Percentiles rank a stretch among this genome's conserved stretches.
phyloP scores from a whole-genome alignment of 2,888 invertebrate species.

The Creontiades dilutus region DNA sequence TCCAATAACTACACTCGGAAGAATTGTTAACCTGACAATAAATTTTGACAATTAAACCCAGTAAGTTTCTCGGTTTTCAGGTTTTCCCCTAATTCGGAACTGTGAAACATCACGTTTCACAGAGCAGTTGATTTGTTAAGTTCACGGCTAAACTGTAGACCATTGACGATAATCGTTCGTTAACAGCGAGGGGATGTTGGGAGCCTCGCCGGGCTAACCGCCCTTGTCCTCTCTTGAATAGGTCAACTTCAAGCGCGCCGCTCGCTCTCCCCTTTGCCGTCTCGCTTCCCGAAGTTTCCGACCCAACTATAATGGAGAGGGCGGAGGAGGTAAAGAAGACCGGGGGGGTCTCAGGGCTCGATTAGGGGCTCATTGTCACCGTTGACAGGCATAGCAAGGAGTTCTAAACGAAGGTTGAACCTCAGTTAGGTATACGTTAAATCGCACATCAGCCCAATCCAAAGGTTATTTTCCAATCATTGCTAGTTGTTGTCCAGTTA shows the following conservation, averaged over 20 bases:
- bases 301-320: constrained; percentile 20
- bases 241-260: constrained; percentile 38
- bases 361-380: constrained; percentile 28
- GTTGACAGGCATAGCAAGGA: neutral
- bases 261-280: neutral
- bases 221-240: constrained; percentile 34
- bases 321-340: neutral
- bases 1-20: too few species aligned
- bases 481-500: too few species aligned
- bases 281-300: constrained; percentile 11
- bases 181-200: neutral
- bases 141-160: neutral
- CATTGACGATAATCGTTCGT: constrained; percentile 5
- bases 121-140: neutral
- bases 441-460: too few species aligned
- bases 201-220: neutral
- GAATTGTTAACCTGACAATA: too few species aligned
- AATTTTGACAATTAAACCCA: too few species aligned
- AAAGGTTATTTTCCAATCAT: too few species aligned
- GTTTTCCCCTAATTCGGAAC: too few species aligned
- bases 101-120: too few species aligned
- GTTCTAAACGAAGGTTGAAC: too few species aligned
- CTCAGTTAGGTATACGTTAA: too few species aligned
- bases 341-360: constrained; percentile 1
- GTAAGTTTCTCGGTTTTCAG: too few species aligned